Conservation (phyloP, 2,888 invertebrate genomes). For the Tenthredo distinguenda region DNA sequence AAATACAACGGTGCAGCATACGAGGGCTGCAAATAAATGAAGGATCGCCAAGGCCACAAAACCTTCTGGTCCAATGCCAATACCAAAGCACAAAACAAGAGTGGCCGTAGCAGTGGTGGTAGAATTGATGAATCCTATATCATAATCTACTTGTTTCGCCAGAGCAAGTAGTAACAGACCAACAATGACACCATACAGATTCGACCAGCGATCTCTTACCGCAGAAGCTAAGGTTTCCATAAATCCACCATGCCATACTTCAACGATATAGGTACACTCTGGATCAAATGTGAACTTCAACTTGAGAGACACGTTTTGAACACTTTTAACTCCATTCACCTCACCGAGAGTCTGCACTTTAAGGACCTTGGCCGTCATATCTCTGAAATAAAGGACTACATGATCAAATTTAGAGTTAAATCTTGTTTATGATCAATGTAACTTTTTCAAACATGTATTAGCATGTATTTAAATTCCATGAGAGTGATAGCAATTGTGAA, state of each 20-base stretch:
- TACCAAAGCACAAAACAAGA: conserved; percentile 60
- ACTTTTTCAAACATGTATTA: not conserved
- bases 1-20: conserved; percentile 82
- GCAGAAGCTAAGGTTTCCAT: conserved; percentile 71
- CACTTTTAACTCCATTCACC: conserved; percentile 70
- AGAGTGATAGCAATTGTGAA: too few species aligned
- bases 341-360: conserved; percentile 81
- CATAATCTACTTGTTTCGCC: conserved; percentile 68
- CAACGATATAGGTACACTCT: conserved; percentile 83
- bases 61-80: conserved; percentile 67
- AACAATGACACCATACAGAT: conserved; percentile 83
- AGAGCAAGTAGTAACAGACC: conserved; percentile 78
- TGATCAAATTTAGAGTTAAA: not conserved
- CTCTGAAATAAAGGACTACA: conserved; percentile 69
- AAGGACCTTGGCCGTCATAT: conserved; percentile 79
- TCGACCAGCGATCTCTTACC: conserved; percentile 76
- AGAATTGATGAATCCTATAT: conserved; percentile 55
- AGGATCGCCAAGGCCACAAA: conserved; percentile 71
- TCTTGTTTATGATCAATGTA: not conserved
- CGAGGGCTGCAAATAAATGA: conserved; percentile 80
- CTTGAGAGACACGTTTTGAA: conserved; percentile 77
- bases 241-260: conserved; percentile 75
- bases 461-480: not conserved
- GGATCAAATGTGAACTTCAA: conserved; percentile 86
- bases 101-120: conserved; percentile 64